Evolutionary conservation across 2,797 vertebrate species (phyloP), one percentile per base, ranked within the genome.

Genomic region (Danio jaintianensis): DNA sequence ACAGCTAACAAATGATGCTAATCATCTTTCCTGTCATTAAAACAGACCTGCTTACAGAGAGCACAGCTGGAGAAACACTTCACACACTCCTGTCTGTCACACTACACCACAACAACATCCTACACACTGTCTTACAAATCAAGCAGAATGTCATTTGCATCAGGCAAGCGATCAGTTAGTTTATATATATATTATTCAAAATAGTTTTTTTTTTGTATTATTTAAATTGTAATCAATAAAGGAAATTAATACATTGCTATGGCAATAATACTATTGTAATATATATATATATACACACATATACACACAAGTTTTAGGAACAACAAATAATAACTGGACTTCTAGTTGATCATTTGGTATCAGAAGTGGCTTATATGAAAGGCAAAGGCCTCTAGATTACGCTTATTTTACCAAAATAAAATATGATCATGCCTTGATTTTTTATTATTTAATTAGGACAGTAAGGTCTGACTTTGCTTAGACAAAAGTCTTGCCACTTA

Each of bases 11-110:
- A 13, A 68, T 40, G 12, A 68, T 15, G 42, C 72, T 70, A 48
- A 70, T 53, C 48, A 29, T 69, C 43, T 75, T 55, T 77, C 62
- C 63, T 66, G 48, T 77, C 52, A 66, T 76, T 55, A 55, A 45
- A 62, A 15, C 45, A 52, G 45, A 62, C 11, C 45, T 50, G 45
- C 72, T 43, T 55, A 47, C 62, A 56, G 50, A 67, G 62, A 56
- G 15, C 62, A 56, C 75, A 77, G 63, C 75, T 67, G 63, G 62
- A 67, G 62, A 67, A 56, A 29, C 29, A 29, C 29, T 29, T 29
- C 29, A 29, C 29, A n/a, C n/a, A 29, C 29, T 29, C 29, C 29
- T 29, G 29, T 29, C 29, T 29, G 29, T 29, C 67, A 52, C 11
- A 36, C 15, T 68, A 45, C 38, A 50, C 1, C 15, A 52, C 15